Percentiles rank a stretch among this genome's conserved stretches.
These are phyloP conservation scores for Aromia moschata DNA, from an alignment of 2,888 invertebrate genomes.

Conservation along the genomic window DNA sequence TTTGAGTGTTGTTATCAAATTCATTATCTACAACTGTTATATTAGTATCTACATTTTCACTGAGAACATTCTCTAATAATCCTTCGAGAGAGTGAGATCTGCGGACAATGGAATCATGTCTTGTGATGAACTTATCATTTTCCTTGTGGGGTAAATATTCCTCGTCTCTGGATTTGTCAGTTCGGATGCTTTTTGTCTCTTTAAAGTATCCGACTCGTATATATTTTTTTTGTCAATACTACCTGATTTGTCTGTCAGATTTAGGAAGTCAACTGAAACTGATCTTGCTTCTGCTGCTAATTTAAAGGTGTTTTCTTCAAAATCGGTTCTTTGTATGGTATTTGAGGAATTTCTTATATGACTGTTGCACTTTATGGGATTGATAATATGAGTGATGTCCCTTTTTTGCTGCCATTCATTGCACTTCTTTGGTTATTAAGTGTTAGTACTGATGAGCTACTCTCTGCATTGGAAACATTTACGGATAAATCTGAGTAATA, in stretches of 20 bases:
- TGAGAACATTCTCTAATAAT: conserved; percentile 65
- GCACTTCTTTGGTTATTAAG: conserved; percentile 80
- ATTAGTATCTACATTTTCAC: conserved; percentile 47
- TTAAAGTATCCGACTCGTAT: conserved; percentile 74
- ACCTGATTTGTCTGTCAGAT: conserved; percentile 72
- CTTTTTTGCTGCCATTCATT: conserved; percentile 68
- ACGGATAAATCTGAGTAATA: conserved; percentile 82
- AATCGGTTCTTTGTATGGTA: conserved; percentile 40
- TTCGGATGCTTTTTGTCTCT: conserved; percentile 68
- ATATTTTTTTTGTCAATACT: conserved; percentile 75
- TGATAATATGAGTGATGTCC: conserved; percentile 78
- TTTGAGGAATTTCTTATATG: conserved; percentile 37
- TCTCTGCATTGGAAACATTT: conserved; percentile 53
- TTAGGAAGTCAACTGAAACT: conserved; percentile 73
- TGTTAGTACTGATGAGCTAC: conserved; percentile 53
- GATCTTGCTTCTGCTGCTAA: conserved; percentile 70
- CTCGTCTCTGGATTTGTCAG: conserved; percentile 65
- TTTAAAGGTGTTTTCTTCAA: conserved; percentile 62
- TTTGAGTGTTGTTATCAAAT: conserved; percentile 11
- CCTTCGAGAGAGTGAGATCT: conserved; percentile 70
- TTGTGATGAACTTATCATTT: conserved; percentile 54
- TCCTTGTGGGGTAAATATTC: conserved; percentile 58
- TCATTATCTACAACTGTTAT: conserved; percentile 34
- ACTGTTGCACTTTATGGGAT: conserved; percentile 68
- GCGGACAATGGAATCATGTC: conserved; percentile 57